phyloP scores from a whole-genome alignment of 2,888 invertebrate genomes.

The Drosophila eohydei region DNA sequence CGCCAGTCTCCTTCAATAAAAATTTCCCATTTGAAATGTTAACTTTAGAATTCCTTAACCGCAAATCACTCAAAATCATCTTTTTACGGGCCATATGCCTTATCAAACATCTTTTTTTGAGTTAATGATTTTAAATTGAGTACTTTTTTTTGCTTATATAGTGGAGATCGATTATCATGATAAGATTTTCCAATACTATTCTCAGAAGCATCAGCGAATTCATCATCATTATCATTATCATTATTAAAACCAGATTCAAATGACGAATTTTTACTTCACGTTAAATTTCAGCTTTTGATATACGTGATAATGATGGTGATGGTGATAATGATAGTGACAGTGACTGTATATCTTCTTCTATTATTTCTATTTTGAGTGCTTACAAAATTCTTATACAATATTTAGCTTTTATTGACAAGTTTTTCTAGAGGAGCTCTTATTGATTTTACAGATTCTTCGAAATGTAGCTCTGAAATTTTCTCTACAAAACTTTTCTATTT shows the following conservation, averaged over 20 bases:
- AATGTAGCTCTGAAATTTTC: constrained; percentile 2
- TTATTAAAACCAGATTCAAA: not conserved
- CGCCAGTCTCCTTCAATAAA: no score
- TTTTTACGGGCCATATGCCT: no score
- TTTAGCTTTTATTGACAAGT: not conserved
- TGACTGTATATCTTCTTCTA: not conserved
- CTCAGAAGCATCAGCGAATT: not conserved
- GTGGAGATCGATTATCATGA: no score
- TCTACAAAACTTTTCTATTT: not conserved
- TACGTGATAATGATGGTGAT: not conserved
- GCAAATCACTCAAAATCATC: no score
- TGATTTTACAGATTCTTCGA: not conserved
- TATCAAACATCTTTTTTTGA: no score
- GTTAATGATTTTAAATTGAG: no score
- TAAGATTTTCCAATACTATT: no score
- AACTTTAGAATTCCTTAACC: no score
- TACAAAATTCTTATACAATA: not conserved
- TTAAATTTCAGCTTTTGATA: not conserved
- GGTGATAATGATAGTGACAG: not conserved
- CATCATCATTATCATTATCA: no score
- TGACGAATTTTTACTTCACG: not conserved
- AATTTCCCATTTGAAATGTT: no score
- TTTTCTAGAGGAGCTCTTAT: constrained; percentile 1
- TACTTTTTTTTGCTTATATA: no score
- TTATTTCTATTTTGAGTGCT: not conserved